Base-by-base conservation (phyloP, 2,888 invertebrate genomes). In the Anaspis maculata region DNA sequence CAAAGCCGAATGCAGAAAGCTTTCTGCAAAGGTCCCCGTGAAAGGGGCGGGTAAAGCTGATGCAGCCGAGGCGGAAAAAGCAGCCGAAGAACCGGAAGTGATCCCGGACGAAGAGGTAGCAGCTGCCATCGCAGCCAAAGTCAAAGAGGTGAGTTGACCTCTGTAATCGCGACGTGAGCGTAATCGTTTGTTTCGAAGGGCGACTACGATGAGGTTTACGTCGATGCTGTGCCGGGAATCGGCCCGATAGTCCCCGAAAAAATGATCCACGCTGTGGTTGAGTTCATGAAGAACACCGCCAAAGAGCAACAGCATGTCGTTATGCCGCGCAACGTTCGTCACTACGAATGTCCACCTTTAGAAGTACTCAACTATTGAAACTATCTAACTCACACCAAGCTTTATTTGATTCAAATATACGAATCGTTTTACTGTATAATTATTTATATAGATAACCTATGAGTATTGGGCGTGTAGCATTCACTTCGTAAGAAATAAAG, bases 291-390 rank as follows among this genome's bases (percentile, higher is more conserved):
- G 6, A 69, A 70, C 6, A 68, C 70, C 13, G 67, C 74, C 14
- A 68, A 66, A 40, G 62, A 70, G 2, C 83, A 83, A 37, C 72
- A 72, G 0, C 79, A 77, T 1, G 65, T 77, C 64, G 71, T 81
- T 13, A 81, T 81, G 72, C 82, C 83, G 1, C 69, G 83, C 45
- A 81, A 83, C 51, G 69, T 83, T 2, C 65, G 78, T 2, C 82
- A 83, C 46, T 76, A 74, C 45, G 66, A 76, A 30, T 83, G 82
- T 44, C 83, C 83, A 1, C 76, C 80, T 0, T 51, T 83, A 41
- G 79, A 81, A 44, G 56, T 6, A 19, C 5, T 6, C 19, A 9
- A 19, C 19, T 5, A 19, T 19, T 19, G n/a, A n/a, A n/a, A n/a
- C n/a, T n/a, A n/a, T n/a, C n/a, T n/a, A n/a, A n/a, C n/a, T n/a